A percentile compares a stretch with the other conserved stretches of the same genome.
Conservation (phyloP, 1,140 invertebrate genomes). For the Lethocerus indicus region DNA sequence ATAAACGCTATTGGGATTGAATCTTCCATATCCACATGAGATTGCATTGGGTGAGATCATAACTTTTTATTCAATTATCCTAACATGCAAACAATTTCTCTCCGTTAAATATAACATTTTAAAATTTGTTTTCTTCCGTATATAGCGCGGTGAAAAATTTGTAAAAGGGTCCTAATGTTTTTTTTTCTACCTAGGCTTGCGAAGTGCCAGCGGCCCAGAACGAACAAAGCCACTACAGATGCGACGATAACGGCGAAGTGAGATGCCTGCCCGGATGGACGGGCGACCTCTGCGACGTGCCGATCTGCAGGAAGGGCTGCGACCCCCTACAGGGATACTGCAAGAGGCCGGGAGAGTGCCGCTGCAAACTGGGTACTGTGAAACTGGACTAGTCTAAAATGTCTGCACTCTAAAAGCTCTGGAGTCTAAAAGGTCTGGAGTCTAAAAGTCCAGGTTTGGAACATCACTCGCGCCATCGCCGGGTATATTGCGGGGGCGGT, state of each 20-base stretch:
- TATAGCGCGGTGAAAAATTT: not conserved
- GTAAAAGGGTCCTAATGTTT: too few relatives aligned
- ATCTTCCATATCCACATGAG: too few relatives aligned
- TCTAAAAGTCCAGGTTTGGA: too few relatives aligned
- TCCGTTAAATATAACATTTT: not conserved
- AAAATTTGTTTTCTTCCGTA: not conserved
- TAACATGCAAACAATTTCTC: not conserved
- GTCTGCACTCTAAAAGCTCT: too few relatives aligned
- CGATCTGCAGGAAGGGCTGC: conserved; percentile 78
- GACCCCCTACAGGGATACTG: conserved; percentile 88
- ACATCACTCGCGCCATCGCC: too few relatives aligned
- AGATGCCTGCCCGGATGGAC: conserved; percentile 84
- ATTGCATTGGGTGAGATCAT: too few relatives aligned
- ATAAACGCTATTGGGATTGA: too few relatives aligned
- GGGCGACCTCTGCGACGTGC: conserved; percentile 80
- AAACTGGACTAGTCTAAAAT: too few relatives aligned
- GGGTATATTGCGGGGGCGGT: too few relatives aligned
- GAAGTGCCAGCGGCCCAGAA: conserved; percentile 70
- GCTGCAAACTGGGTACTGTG: conserved; percentile 55
- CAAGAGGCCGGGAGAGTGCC: conserved; percentile 64
- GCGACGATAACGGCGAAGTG: conserved; percentile 78
- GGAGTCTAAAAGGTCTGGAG: too few relatives aligned
- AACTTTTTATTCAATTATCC: too few relatives aligned
- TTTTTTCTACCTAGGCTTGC: conserved; percentile 40
- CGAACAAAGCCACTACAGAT: conserved; percentile 80